Base-by-base conservation (phyloP, 2,797 vertebrate species). In the Toxotes lorentzi region DNA sequence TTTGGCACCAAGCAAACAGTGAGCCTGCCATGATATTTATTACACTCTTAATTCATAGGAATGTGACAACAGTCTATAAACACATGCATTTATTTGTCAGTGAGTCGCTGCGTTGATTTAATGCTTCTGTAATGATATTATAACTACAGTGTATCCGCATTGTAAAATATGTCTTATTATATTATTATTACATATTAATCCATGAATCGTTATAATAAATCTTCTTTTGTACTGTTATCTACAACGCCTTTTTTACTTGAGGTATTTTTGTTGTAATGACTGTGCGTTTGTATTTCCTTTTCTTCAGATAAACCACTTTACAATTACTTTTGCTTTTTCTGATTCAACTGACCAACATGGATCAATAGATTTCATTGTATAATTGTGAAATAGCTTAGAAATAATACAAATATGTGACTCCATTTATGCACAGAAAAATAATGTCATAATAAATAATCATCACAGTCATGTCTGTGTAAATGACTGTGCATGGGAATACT, bases 1-100 rank as follows among this genome's bases (percentile, higher is more conserved):
- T 41, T 45, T 45, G 48, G 69, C 45, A 43, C 40, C 50, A 16
- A 72, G 72, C 57, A 89, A 87, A 89, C 86, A 80, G 53, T 4
- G 16, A 81, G 57, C 17, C 16, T 27, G 23, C 12, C 3, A 0
- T 58, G 53, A 61, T 84, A 73, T 88, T 77, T 60, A 84, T 84
- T 76, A 30, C 54, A n/a, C 23, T 30, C 54, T 57, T 59, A 59
- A 34, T 35, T 60, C 65, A 65, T 1, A 12, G 2, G 21, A 48
- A 56, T 48, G 59, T 62, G 70, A 72, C 61, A 41, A 17, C 13
- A 19, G 57, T 53, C 57, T 47, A 34, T 66, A 76, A 76, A 64
- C 62, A 70, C 8, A 4, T 51, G 58, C 35, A 30, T 75, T 82
- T n/a, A 43, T 62, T 62, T 19, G 30, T 50, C 11, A 19, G 5